Evolutionary conservation across 2,113 vertebrate species (phyloP).

Genomic region (Xerus inauris): DNA sequence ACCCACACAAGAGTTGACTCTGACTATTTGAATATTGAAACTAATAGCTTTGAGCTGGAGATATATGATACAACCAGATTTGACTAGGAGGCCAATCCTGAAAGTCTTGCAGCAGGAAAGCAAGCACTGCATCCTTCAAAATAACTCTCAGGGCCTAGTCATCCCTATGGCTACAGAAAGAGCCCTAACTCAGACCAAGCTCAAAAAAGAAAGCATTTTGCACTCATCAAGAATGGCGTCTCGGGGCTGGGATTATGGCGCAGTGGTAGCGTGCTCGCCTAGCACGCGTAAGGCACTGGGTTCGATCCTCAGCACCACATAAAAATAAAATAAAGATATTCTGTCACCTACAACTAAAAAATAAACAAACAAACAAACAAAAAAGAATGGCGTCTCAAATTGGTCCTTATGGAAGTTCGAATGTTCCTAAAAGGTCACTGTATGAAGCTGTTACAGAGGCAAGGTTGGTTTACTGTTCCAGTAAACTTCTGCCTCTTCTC

Average conservation of each 20-base stretch:
- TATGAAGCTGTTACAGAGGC: neutral
- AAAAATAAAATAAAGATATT: too few relatives aligned
- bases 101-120: neutral
- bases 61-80: neutral
- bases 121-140: neutral
- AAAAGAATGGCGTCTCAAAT: neutral
- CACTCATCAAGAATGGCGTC: neutral
- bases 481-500: neutral
- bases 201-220: neutral
- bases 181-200: neutral
- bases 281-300: too few relatives aligned
- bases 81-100: neutral
- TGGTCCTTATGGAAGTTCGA: neutral
- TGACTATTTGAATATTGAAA: neutral
- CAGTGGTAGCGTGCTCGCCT: too few relatives aligned
- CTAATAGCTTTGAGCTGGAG: neutral
- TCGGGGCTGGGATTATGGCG: too few relatives aligned
- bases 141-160: neutral
- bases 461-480: neutral
- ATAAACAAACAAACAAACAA: too few relatives aligned
- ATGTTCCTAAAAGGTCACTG: neutral
- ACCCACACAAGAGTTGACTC: neutral
- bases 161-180: neutral
- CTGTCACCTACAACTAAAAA: too few relatives aligned
- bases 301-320: too few relatives aligned